A percentile compares a stretch with the other conserved stretches of the same genome.
phyloP scores from a whole-genome alignment of 2,797 vertebrate species.

The Taeniopygia guttata region DNA sequence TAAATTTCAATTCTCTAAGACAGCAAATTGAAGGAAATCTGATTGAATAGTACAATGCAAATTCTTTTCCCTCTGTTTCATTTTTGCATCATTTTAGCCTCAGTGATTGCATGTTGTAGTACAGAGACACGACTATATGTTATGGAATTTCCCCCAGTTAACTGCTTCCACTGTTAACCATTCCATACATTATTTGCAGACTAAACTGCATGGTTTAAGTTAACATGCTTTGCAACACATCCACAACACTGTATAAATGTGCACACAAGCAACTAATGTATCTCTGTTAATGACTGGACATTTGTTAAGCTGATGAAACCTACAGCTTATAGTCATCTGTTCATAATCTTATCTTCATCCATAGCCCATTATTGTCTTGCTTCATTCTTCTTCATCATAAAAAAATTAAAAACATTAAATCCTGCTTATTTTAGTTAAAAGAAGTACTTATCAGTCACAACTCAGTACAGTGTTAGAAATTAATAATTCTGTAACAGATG shows the following conservation, averaged over 20 bases:
- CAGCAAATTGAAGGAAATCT: background rate
- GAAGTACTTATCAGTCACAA: background rate
- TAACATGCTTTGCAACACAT: background rate
- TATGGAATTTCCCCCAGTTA: background rate
- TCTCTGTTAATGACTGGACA: conserved; percentile 33
- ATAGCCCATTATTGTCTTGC: background rate
- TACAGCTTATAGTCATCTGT: background rate
- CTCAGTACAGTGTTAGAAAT: background rate
- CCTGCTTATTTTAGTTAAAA: background rate
- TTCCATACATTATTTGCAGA: background rate
- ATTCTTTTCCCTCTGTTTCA: background rate
- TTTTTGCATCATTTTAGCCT: background rate
- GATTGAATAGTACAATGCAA: background rate
- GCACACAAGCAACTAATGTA: background rate
- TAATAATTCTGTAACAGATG: background rate
- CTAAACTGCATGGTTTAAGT: background rate
- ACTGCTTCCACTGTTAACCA: background rate
- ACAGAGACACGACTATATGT: background rate
- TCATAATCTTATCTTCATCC: conserved; percentile 17
- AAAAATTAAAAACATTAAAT: background rate
- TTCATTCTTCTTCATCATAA: background rate
- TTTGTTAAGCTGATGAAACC: conserved; percentile 38
- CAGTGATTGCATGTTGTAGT: fast-evolving
- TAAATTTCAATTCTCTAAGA: background rate
- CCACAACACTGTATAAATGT: background rate